phyloP scores from a whole-genome alignment of 2,113 vertebrate species.

The Lethenteron camtschaticum region DNA sequence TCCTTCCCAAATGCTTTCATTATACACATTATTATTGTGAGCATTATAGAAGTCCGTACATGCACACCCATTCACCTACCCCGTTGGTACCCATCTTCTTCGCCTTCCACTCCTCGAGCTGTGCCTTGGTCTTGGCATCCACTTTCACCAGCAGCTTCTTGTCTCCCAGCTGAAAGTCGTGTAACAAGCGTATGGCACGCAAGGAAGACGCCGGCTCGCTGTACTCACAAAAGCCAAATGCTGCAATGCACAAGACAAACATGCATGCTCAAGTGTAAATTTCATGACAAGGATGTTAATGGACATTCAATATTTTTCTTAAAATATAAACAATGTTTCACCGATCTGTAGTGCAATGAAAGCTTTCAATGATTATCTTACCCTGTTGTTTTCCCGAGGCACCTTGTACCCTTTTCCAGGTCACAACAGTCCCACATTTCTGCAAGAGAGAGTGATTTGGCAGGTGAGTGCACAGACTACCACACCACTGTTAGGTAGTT shows the following conservation, averaged over 20 bases:
- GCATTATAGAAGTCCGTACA: too few relatives aligned
- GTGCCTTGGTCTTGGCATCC: conserved; percentile 93
- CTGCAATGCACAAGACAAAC: conserved; percentile 18
- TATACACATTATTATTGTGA: too few relatives aligned
- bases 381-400: conserved; percentile 98
- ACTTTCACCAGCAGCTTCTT: conserved; percentile 95
- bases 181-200: conserved; percentile 64
- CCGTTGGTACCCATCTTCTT: conserved; percentile 74
- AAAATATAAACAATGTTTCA: not conserved
- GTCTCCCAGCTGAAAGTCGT: conserved; percentile 83
- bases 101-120: conserved; percentile 94
- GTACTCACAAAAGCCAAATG: conserved; percentile 96
- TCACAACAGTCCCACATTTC: conserved; percentile 98
- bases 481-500: not conserved
- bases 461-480: not conserved
- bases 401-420: conserved; percentile 96
- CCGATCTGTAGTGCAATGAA: not conserved
- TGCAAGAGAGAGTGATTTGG: conserved; percentile 13
- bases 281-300: not conserved
- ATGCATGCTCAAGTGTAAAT: not conserved
- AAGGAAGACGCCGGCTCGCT: conserved; percentile 92
- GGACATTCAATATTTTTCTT: not conserved
- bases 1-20: too few relatives aligned
- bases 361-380: conserved; percentile 16
- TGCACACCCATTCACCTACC: conserved; percentile 25